Conservation (phyloP, 2,888 invertebrate genomes). For the Sphaeridia pumilis region DNA sequence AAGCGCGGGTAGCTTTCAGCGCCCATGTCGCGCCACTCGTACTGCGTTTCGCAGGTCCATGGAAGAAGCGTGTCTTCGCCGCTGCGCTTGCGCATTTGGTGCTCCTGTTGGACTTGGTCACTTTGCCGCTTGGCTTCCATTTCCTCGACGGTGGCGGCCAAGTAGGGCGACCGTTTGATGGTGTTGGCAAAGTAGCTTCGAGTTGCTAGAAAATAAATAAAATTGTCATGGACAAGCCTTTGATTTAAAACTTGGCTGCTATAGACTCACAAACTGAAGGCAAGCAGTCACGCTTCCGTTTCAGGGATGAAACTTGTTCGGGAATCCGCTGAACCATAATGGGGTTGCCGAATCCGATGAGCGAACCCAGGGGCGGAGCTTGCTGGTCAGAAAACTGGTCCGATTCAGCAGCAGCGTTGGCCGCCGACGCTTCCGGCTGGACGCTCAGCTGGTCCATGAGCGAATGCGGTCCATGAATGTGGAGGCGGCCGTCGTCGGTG, state of each 20-base stretch:
- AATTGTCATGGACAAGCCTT: too few species aligned
- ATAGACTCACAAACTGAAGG: constrained; percentile 26
- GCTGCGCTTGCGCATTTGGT: constrained; percentile 13
- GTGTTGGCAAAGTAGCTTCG: constrained; percentile 26
- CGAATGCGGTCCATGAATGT: not conserved
- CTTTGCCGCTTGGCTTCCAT: constrained; percentile 22
- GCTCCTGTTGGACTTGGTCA: constrained; percentile 12
- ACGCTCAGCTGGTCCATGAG: not conserved
- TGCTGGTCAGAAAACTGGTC: too few species aligned
- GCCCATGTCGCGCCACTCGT: constrained; percentile 33
- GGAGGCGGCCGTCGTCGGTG: constrained; percentile 3
- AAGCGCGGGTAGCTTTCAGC: constrained; percentile 34
- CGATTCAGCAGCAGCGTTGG: not conserved
- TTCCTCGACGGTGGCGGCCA: constrained; percentile 31
- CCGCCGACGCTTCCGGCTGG: not conserved
- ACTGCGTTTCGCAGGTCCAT: constrained; percentile 34
- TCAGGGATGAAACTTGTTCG: too few species aligned
- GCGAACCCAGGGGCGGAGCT: constrained; percentile 1
- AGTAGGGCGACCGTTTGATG: constrained; percentile 31
- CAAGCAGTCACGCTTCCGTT: constrained; percentile 27
- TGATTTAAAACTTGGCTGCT: too few species aligned
- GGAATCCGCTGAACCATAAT: constrained; percentile 7
- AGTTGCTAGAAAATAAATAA: constrained; percentile 26
- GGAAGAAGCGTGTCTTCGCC: constrained; percentile 18
- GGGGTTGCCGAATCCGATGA: constrained; percentile 10